Evolutionary conservation across 2,113 vertebrate genomes (phyloP), one percentile per base, ranked within the genome.

Genomic region (Felis chaus): DNA sequence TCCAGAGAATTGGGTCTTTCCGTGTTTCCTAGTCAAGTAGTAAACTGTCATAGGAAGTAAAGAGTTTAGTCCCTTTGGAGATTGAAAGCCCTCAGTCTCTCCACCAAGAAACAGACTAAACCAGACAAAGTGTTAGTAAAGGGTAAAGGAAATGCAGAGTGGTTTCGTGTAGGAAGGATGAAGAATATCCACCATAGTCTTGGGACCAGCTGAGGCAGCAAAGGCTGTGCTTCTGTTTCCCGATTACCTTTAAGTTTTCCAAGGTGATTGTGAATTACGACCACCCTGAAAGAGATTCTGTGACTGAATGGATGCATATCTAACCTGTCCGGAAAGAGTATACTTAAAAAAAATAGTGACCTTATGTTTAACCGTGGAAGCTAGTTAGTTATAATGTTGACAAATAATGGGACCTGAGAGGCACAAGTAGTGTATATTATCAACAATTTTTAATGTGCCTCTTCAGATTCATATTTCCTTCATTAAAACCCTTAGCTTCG

Each of bases 301-400:
- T 23, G 4, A 15, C 41, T 63, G 29, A 88, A n/a, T 61, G 31
- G 45, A 18, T 53, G 63, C 14, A 3, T 50, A 57, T 11, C 27
- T 57, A 86, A 31, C 29, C 45, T 87, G 12, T 74, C 45, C 8
- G 4, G 27, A 81, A 86, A 91, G 33, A 13, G 1, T 36, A 7
- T 79, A 53, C 50, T 61, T 61, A 68, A 23, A 68, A 21, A 76
- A 36, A 15, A 53, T 71, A 83, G 5, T 41, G 19, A 66, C 11
- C 0, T 25, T 81, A 4, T 5, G 2, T 31, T 71, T 14, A 45
- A 61, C 36, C 5, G 0, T 63, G 39, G 23, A 10, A 63, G 1
- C 10, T 55, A 21, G 1, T 21, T 39, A 31, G 1, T 21, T 39
- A 31, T 33, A 36, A 53, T 45, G 23, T 4, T 2, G 5, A 39